Conservation (phyloP, 2,113 vertebrate genomes). For the Prionailurus viverrinus region DNA sequence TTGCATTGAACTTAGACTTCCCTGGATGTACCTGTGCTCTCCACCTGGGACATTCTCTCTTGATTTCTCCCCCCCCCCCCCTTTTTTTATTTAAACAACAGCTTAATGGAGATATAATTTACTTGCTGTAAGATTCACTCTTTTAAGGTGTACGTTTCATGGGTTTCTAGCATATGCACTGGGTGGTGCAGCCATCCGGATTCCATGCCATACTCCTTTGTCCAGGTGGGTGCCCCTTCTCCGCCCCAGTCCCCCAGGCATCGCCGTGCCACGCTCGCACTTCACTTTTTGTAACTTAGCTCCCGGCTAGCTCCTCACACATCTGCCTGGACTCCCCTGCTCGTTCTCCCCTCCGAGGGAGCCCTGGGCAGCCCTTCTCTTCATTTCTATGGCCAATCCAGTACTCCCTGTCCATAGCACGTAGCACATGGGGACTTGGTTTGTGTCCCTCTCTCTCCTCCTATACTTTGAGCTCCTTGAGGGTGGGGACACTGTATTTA, state of each 20-base stretch:
- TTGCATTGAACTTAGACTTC: neutral
- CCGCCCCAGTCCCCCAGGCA: rapidly evolving
- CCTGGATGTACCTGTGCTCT: neutral
- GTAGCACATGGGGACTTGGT: rapidly evolving
- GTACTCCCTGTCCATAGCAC: no score
- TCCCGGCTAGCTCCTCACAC: no score
- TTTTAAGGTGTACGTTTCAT: rapidly evolving
- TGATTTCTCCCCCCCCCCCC: no score
- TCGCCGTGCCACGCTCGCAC: rapidly evolving
- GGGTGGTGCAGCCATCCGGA: rapidly evolving
- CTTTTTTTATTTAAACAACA: neutral
- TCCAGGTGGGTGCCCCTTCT: rapidly evolving
- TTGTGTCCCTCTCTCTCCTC: neutral
- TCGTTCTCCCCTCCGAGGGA: rapidly evolving
- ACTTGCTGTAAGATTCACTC: neutral
- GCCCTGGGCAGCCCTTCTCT: neutral
- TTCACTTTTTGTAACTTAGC: neutral
- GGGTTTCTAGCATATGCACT: no score
- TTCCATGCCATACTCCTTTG: rapidly evolving
- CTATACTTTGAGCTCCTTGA: neutral
- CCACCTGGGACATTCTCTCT: neutral
- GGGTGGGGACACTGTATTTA: neutral
- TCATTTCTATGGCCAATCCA: rapidly evolving
- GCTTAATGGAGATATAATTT: neutral
- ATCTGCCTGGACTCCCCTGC: neutral